Base-by-base conservation (phyloP, 2,888 invertebrate species). In the Fragum fragum region DNA sequence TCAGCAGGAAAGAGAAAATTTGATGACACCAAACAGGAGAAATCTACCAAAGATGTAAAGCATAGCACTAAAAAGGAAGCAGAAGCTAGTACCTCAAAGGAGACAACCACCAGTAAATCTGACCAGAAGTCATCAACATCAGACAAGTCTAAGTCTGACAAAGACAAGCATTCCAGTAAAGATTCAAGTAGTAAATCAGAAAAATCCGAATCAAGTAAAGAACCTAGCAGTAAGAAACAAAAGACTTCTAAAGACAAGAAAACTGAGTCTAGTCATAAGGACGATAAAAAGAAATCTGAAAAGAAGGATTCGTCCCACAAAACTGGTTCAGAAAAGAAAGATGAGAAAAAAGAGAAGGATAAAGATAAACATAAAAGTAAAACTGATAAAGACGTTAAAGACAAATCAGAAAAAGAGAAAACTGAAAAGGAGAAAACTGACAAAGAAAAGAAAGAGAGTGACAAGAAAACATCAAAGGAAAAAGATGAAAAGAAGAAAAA, bases 261-360 rank as follows among this genome's bases (percentile, higher is more conserved):
- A 47, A 47, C 18, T n/a, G 85, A 86, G n/a, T 82, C 79, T 18
- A 77, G 77, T 42, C 86, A 87, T 47, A 89, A 88, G 71, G 82
- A 83, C 18, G 81, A 87, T 23, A 87, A 91, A 59, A 91, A 91
- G 76, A 89, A 89, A 76, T 82, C 86, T 75, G 79, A 79, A 78
- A 82, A 89, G 84, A 81, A 82, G 70, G 81, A 83, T 57, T 82
- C 83, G n/a, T 76, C 83, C 21, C 82, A 81, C 66, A 83, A 85
- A 55, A 71, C 83, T 26, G 76, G 77, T 23, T 81, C 83, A 18
- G 74, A 77, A 14, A 83, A 81, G 77, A 81, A 84, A 66, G 84
- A 81, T 72, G 76, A 86, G 11, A 83, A 84, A 55, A 82, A 83
- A 23, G 69, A 78, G 16, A 79, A 84, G 26, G 76, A 85, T 23